phyloP scores from a whole-genome alignment of 2,888 invertebrate genomes.

The Sisyra nigra region DNA sequence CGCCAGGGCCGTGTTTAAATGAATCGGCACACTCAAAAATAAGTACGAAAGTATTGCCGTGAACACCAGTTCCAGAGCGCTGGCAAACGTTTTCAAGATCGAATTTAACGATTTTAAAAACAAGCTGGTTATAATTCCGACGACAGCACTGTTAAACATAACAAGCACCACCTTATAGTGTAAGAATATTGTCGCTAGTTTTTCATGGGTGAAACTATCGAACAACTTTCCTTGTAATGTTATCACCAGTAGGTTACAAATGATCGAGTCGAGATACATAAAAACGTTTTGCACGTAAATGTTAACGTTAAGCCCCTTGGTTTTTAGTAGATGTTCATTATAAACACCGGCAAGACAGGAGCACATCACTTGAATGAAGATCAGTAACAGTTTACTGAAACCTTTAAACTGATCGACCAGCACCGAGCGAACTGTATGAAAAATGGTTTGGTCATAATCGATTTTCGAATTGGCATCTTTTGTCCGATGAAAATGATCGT shows the following conservation, averaged over 20 bases:
- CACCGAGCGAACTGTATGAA: too few species aligned
- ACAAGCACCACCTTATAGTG: conserved; percentile 61
- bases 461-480: conserved; percentile 17
- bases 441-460: conserved; percentile 1
- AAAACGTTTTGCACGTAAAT: conserved; percentile 89
- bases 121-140: conserved; percentile 87
- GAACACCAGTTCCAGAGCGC: conserved; percentile 79
- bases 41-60: conserved; percentile 79
- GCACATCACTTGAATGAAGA: conserved; percentile 67
- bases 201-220: conserved; percentile 38
- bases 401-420: too few species aligned
- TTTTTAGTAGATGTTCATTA: conserved; percentile 85
- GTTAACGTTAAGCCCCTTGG: conserved; percentile 65
- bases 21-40: conserved; percentile 71
- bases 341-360: conserved; percentile 93
- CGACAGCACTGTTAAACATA: conserved; percentile 75
- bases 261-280: conserved; percentile 87
- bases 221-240: conserved; percentile 45
- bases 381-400: conserved; percentile 27
- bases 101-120: conserved; percentile 87
- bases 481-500: conserved; percentile 2
- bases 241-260: conserved; percentile 72
- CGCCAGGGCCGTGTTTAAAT: conserved; percentile 63
- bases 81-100: conserved; percentile 89
- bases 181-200: conserved; percentile 34